phyloP scores from a whole-genome alignment of 2,888 invertebrate genomes.

The Enoplolaimus lenunculus region DNA sequence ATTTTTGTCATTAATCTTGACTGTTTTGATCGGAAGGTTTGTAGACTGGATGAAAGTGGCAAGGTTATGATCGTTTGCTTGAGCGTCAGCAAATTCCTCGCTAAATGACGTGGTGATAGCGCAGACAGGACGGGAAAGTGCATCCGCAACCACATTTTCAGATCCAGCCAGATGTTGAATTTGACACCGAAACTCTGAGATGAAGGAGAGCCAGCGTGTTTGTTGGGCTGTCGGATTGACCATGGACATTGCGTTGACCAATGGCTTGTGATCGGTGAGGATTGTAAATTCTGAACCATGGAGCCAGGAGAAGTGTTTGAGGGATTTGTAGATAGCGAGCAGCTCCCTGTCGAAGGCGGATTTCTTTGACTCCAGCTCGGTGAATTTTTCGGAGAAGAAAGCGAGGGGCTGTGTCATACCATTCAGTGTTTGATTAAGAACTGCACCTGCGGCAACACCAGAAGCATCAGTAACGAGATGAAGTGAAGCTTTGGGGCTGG shows the following conservation, averaged over 20 bases:
- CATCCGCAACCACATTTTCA: constrained; percentile 6
- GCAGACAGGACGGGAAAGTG: background rate
- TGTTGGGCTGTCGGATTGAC: constrained; percentile 12
- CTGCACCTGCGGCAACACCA: constrained; percentile 8
- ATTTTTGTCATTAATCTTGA: too few species aligned
- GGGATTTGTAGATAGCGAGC: background rate
- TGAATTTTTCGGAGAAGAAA: constrained; percentile 14
- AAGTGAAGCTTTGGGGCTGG: background rate
- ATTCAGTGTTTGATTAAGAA: constrained; percentile 9
- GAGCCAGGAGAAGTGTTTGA: constrained; percentile 12
- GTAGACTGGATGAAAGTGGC: background rate
- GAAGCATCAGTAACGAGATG: constrained; percentile 15
- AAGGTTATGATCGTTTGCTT: background rate
- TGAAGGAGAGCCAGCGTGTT: constrained; percentile 12
- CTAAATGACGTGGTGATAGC: background rate
- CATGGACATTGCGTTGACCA: constrained; percentile 1
- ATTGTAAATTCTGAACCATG: background rate
- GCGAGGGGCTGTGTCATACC: background rate
- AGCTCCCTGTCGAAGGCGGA: constrained; percentile 16
- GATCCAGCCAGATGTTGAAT: background rate
- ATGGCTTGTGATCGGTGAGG: constrained; percentile 13
- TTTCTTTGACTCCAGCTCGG: constrained; percentile 4
- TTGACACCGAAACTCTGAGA: constrained; percentile 5
- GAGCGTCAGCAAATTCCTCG: background rate
- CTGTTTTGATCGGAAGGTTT: background rate